Evolutionary conservation across 2,888 invertebrate genomes (phyloP).

Genomic region (Panzeria rudis): DNA sequence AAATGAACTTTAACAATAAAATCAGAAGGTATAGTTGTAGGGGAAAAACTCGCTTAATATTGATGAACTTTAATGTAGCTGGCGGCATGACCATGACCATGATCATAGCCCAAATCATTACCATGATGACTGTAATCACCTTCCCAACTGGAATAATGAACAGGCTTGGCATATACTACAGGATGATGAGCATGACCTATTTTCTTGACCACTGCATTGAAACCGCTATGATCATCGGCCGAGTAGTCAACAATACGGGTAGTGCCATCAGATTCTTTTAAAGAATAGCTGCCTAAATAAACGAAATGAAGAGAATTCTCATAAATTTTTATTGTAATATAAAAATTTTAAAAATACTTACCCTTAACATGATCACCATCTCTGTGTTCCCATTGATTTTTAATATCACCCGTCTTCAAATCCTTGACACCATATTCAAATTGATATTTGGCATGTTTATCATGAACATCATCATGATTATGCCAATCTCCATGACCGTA

Average conservation of each 20-base stretch:
- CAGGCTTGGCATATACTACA: conserved; percentile 65
- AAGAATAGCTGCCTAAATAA: conserved; percentile 81
- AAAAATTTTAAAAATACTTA: conserved; percentile 41
- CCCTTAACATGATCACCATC: conserved; percentile 85
- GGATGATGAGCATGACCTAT: conserved; percentile 82
- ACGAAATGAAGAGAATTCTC: background rate
- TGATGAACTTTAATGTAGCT: conserved; percentile 79
- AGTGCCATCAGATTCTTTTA: conserved; percentile 84
- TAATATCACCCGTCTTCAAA: conserved; percentile 84
- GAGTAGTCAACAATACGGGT: conserved; percentile 84
- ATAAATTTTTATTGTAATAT: background rate
- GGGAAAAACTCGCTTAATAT: conserved; percentile 10
- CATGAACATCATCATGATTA: conserved; percentile 78
- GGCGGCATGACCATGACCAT: conserved; percentile 76
- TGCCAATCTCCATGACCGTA: conserved; percentile 74
- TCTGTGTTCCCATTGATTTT: conserved; percentile 84
- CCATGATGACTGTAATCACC: conserved; percentile 40
- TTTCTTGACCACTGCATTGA: conserved; percentile 84
- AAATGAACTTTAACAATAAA: conserved; percentile 10
- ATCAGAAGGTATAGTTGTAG: background rate
- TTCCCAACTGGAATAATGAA: conserved; percentile 50
- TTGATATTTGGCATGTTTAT: conserved; percentile 83
- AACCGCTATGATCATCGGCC: conserved; percentile 84
- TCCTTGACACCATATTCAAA: conserved; percentile 85
- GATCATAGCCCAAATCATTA: conserved; percentile 21